Base-by-base conservation (phyloP, 2,888 invertebrate species). In the Dryobota labecula region DNA sequence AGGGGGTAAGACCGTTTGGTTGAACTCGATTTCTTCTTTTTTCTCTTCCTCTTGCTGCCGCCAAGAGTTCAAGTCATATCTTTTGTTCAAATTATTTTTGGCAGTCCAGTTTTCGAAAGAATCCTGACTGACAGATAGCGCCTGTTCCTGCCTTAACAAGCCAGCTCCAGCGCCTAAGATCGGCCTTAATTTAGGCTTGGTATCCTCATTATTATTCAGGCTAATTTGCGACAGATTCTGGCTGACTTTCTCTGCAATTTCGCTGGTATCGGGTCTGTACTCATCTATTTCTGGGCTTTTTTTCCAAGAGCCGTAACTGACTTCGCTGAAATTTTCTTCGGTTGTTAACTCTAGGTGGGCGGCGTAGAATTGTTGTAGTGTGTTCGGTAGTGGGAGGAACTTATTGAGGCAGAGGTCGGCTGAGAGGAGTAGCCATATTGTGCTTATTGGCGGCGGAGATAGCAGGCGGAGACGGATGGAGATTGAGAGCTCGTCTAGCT, bases 21-120 rank as follows among this genome's bases (percentile, higher is more conserved):
- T 93, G 71, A 90, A 94, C 0, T 93, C 93, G 0, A 83, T n/a
- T 27, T 90, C 90, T 4, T 94, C 94, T 9, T 90, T 87, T 15
- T 93, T 92, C 6, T 93, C 92, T 0, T 94, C 94, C 0, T 93
- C 94, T 0, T 84, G 82, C 38, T 95, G 95, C 61, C 95, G 84
- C 95, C 95, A 96, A 0, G 95, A 94, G 78, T 95, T 96, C 18
- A 95, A 74, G 33, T 96, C 95, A 38, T 95, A 96, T 20, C 96
- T 84, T 68, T 95, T 95, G 0, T 89, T 88, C 0, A 95, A 71
- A 20, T 85, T 91, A 2, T 84, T 91, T 51, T 95, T 95, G 0
- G 92, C 81, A 0, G 92, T 91, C 94, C 95, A 95, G 0, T 92
- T 91, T 0, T 95, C 95, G 41, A 92, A 94, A 4, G 76, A 91